These are phyloP conservation scores for Pyrocoelia pectoralis DNA, from an alignment of 2,888 invertebrate genomes.

Conservation along the genomic window DNA sequence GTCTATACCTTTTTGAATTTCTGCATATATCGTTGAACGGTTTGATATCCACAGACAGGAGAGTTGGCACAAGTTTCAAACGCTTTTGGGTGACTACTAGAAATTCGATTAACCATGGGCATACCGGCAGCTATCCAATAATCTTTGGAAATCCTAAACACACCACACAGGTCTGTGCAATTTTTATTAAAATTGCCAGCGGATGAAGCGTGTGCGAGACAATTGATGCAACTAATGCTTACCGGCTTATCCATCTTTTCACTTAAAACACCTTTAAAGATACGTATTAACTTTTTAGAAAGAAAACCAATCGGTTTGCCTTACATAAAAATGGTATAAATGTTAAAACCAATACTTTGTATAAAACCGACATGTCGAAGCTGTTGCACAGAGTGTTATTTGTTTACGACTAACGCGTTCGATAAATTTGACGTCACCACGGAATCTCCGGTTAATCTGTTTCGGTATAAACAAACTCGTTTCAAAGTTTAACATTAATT, in stretches of 20 bases:
- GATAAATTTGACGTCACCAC: no score
- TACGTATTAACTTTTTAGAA: no score
- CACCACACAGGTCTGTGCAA: background rate
- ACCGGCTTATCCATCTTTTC: background rate
- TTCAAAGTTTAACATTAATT: no score
- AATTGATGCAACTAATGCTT: background rate
- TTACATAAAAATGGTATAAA: no score
- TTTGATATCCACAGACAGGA: background rate
- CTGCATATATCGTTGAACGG: constrained; percentile 1
- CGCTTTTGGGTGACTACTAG: background rate
- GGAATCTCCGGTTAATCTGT: no score
- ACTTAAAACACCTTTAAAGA: background rate
- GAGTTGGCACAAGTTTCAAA: background rate
- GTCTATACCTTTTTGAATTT: background rate
- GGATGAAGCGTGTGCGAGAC: background rate
- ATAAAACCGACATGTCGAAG: no score
- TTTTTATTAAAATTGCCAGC: background rate
- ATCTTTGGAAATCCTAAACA: background rate
- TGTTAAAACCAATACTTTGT: no score
- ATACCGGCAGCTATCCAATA: background rate
- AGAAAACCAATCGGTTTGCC: no score
- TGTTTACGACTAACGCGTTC: no score
- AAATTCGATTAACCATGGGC: background rate
- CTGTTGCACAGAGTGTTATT: no score
- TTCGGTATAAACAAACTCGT: no score